Evolutionary conservation across 2,113 vertebrate genomes (phyloP).

Genomic region (Cryptoleucopteryx plumbea): DNA sequence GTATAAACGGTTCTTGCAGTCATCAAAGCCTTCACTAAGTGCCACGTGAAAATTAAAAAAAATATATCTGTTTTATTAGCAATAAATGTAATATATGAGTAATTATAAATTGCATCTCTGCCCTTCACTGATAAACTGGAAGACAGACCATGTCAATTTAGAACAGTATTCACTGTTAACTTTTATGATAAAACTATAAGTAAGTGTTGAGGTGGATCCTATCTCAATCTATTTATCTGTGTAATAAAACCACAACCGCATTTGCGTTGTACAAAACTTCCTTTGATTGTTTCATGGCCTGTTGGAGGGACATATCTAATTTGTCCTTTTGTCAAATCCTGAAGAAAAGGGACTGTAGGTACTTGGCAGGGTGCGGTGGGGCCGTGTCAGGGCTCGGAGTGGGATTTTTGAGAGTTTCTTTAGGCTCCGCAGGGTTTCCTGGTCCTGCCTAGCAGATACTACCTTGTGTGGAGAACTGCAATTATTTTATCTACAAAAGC

Average conservation of each 20-base stretch:
- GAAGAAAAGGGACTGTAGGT: background rate
- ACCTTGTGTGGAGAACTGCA: background rate
- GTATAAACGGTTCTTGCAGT: background rate
- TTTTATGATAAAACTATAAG: constrained; percentile 2
- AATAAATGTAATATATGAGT: background rate
- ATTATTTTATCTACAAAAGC: background rate
- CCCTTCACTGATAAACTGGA: background rate
- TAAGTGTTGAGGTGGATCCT: background rate
- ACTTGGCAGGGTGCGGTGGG: background rate
- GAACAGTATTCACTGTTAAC: background rate
- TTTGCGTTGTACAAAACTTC: background rate
- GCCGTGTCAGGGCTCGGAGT: background rate
- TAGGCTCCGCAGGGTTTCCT: background rate
- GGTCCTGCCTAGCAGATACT: background rate
- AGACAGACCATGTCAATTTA: background rate
- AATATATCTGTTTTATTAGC: background rate
- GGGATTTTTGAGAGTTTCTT: background rate
- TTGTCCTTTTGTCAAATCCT: background rate
- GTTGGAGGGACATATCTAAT: background rate
- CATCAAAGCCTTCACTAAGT: background rate
- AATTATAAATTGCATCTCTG: constrained; percentile 6
- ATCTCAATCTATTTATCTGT: background rate
- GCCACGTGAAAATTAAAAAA: background rate
- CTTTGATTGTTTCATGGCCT: background rate
- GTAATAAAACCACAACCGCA: background rate